phyloP scores from a whole-genome alignment of 2,888 invertebrate genomes.

The Leucoma salicis region DNA sequence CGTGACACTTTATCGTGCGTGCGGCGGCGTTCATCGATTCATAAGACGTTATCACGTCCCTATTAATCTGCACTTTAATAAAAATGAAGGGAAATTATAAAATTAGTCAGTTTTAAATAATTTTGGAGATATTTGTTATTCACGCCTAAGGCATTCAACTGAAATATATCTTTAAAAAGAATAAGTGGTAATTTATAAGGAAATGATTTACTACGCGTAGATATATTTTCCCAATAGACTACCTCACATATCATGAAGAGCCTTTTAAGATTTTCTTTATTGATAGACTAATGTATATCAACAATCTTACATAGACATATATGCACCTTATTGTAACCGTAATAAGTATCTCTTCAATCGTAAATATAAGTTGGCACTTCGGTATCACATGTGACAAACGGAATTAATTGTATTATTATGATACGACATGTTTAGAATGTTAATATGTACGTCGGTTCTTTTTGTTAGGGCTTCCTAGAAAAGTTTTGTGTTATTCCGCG shows the following conservation, averaged over 20 bases:
- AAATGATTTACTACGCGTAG: slow-evolving; percentile 27
- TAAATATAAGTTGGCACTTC: slow-evolving; percentile 30
- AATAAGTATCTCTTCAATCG: slow-evolving; percentile 22
- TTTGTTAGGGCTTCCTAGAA: slow-evolving; percentile 58
- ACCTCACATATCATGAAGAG: slow-evolving; percentile 55
- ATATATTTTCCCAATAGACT: slow-evolving; percentile 48
- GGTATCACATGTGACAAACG: slow-evolving; percentile 46
- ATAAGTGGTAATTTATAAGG: slow-evolving; percentile 11
- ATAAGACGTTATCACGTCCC: too few species aligned
- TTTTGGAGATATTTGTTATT: too few species aligned
- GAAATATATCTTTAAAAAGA: too few species aligned
- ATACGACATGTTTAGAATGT: slow-evolving; percentile 55
- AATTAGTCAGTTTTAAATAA: too few species aligned
- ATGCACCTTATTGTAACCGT: slow-evolving; percentile 14
- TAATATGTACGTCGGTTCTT: slow-evolving; percentile 51
- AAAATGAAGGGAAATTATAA: too few species aligned
- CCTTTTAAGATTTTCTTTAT: slow-evolving; percentile 50
- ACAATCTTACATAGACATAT: slow-evolving; percentile 1
- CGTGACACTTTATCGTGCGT: too few species aligned
- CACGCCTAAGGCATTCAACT: too few species aligned
- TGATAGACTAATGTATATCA: slow-evolving; percentile 20
- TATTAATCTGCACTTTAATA: too few species aligned
- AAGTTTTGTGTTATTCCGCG: slow-evolving; percentile 51
- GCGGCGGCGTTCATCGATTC: too few species aligned
- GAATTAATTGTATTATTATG: slow-evolving; percentile 80